A percentile compares a stretch with the other conserved stretches of the same genome.
Conservation (phyloP, 2,797 vertebrate species). For the Avahi laniger region DNA sequence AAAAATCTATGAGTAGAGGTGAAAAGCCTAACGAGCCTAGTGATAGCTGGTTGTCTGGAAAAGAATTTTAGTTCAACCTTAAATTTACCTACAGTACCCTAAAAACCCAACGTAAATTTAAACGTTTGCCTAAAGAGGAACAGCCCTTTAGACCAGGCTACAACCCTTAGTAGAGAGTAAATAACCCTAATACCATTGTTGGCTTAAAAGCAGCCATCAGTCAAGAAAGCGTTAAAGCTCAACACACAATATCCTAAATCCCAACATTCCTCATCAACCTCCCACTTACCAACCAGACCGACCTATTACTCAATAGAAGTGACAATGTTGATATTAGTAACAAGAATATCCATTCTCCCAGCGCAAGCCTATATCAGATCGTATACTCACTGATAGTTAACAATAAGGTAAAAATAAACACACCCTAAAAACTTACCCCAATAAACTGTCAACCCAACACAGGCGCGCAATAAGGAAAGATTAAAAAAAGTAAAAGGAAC, state of each 20-base stretch:
- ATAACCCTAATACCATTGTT: not conserved
- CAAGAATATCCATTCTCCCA: not conserved
- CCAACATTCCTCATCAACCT: fast-evolving
- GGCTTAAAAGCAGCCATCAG: not conserved
- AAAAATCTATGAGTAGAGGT: not conserved
- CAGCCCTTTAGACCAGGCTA: not conserved
- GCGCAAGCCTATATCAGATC: not conserved
- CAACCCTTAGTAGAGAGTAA: not conserved
- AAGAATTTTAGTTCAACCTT: too few species aligned
- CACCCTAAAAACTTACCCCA: fast-evolving
- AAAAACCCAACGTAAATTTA: not conserved
- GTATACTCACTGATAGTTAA: too few species aligned
- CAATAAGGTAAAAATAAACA: too few species aligned
- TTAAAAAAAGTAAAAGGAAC: too few species aligned
- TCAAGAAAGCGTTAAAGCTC: conserved; percentile 8
- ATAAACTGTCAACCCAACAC: not conserved
- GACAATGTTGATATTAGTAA: not conserved
- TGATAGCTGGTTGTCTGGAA: too few species aligned
- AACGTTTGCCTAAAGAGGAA: not conserved
- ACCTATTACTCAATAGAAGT: not conserved
- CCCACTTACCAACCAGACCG: not conserved
- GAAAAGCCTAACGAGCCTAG: too few species aligned
- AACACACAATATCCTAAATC: not conserved
- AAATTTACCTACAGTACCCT: fast-evolving
- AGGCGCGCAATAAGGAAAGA: too few species aligned